Conservation (phyloP, 2,797 vertebrate species). For the Fistularia commersonii region DNA sequence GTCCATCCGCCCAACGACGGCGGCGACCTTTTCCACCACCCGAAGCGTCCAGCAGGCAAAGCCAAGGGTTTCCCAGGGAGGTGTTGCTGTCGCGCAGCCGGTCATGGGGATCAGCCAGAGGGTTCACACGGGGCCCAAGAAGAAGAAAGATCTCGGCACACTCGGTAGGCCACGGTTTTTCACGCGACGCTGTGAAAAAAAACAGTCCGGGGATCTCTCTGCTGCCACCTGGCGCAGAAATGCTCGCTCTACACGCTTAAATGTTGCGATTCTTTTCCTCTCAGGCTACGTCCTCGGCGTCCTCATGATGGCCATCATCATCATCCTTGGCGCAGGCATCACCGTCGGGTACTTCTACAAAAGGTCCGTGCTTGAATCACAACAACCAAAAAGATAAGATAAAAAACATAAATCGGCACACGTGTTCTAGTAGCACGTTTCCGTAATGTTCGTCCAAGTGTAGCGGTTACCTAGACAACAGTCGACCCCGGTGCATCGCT, state of each 20-base stretch:
- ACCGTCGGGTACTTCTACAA: conserved; percentile 79
- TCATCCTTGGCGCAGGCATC: conserved; percentile 76
- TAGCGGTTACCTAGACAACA: too few relatives aligned
- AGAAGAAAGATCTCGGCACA: conserved; percentile 91
- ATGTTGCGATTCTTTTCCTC: conserved; percentile 5
- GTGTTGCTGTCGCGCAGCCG: conserved; percentile 79
- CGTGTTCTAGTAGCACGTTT: too few relatives aligned
- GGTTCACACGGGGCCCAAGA: conserved; percentile 80
- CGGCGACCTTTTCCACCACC: too few relatives aligned
- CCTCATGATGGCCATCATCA: conserved; percentile 76
- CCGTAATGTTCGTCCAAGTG: background rate
- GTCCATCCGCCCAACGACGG: too few relatives aligned
- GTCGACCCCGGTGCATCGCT: too few relatives aligned
- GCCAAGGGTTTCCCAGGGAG: conserved; percentile 58
- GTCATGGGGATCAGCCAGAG: conserved; percentile 87
- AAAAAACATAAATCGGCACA: too few relatives aligned
- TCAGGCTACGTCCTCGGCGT: conserved; percentile 73
- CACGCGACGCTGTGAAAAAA: too few relatives aligned
- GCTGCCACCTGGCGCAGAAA: background rate
- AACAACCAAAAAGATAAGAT: too few relatives aligned
- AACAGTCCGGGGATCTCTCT: background rate
- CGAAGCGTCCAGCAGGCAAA: conserved; percentile 66
- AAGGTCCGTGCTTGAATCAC: conserved; percentile 77
- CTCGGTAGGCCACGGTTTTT: conserved; percentile 67
- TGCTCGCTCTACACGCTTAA: background rate